A percentile compares a stretch with the other conserved stretches of the same genome.
phyloP scores from a whole-genome alignment of 2,113 vertebrate genomes.

The Anarrhichthys ocellatus region DNA sequence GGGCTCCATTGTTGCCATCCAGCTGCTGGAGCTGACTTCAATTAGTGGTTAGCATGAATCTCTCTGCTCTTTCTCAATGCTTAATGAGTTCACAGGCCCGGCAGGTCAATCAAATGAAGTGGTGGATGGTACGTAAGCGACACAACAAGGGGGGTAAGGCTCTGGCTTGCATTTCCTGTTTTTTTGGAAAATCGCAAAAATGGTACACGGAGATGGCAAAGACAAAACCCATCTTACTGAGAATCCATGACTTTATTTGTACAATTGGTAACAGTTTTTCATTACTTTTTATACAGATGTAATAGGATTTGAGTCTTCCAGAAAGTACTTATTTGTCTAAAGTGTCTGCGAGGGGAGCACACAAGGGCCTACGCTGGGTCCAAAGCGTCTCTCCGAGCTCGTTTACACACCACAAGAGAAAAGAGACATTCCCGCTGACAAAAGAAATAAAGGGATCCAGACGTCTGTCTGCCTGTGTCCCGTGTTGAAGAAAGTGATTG shows the following conservation, averaged over 20 bases:
- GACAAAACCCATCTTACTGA: not conserved
- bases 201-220: not conserved
- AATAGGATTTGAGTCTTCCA: not conserved
- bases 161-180: not conserved
- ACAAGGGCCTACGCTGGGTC: constrained; percentile 17
- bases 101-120: constrained; percentile 61
- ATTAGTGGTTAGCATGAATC: constrained; percentile 76
- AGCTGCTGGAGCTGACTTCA: constrained; percentile 77
- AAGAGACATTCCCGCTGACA: constrained; percentile 76
- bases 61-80: constrained; percentile 65
- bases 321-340: constrained; percentile 12
- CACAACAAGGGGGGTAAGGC: constrained; percentile 9
- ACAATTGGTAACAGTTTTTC: not conserved
- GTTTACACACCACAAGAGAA: constrained; percentile 63
- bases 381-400: constrained; percentile 41
- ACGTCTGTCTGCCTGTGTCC: constrained; percentile 69
- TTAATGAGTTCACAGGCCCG: constrained; percentile 67
- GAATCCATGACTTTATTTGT: not conserved
- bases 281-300: constrained; percentile 15
- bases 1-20: constrained; percentile 76
- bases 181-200: constrained; percentile 10
- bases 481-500: constrained; percentile 77
- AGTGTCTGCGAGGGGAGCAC: constrained; percentile 3
- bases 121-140: constrained; percentile 32
- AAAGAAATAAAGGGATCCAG: constrained; percentile 77